Conservation (phyloP, 2,888 invertebrate species). For the Eumacrocentrus americanus region DNA sequence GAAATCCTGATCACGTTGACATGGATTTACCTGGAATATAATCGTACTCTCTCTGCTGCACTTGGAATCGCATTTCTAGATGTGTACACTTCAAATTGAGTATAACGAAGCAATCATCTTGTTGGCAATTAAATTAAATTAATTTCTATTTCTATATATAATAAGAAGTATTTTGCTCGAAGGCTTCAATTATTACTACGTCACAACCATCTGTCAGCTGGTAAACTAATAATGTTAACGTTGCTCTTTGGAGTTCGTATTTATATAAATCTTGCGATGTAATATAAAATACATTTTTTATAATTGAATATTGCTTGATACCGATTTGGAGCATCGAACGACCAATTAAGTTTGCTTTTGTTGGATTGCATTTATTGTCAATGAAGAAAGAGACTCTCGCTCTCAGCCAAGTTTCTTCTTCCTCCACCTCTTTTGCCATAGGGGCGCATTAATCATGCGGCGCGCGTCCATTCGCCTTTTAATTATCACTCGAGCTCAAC, state of each 20-base stretch:
- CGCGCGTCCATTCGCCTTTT: conserved; percentile 40
- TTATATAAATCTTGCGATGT: neutral
- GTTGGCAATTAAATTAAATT: conserved; percentile 22
- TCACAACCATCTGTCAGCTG: no score
- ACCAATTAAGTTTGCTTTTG: conserved; percentile 8
- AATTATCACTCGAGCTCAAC: conserved; percentile 38
- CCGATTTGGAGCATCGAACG: conserved; percentile 7
- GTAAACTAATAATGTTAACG: no score
- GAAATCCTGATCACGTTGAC: conserved; percentile 29
- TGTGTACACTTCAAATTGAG: neutral
- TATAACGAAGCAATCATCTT: conserved; percentile 16
- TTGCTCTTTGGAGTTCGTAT: neutral
- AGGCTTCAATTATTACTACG: no score
- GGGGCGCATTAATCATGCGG: conserved; percentile 38
- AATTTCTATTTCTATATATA: conserved; percentile 14
- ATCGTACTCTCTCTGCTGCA: conserved; percentile 1
- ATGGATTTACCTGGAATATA: conserved; percentile 26
- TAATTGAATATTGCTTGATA: conserved; percentile 10
- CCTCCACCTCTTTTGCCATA: neutral
- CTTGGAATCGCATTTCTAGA: neutral
- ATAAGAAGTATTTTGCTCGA: neutral
- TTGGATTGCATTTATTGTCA: conserved; percentile 15
- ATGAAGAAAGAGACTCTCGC: conserved; percentile 11
- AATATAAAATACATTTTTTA: neutral
- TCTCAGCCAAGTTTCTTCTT: conserved; percentile 17